Conservation (phyloP, 2,797 vertebrate genomes). For the Chelmon rostratus region DNA sequence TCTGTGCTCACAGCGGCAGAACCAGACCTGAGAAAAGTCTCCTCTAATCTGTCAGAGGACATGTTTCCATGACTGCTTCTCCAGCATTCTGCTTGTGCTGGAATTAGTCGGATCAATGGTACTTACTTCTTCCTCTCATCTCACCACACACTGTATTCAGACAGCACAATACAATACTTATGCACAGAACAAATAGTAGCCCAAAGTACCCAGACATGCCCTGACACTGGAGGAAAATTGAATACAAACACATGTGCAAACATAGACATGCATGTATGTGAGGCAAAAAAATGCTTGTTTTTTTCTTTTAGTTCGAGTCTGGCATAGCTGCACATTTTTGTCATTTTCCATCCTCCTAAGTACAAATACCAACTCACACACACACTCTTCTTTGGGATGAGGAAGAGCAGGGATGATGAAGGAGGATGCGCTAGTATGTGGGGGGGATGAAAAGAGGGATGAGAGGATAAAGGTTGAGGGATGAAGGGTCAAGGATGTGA, state of each 20-base stretch:
- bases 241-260: background rate
- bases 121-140: slow-evolving; percentile 28
- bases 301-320: background rate
- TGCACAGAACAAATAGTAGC: slow-evolving; percentile 10
- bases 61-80: slow-evolving; percentile 16
- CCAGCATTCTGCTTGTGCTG: slow-evolving; percentile 24
- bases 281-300: background rate
- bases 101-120: slow-evolving; percentile 47
- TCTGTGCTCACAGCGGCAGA: slow-evolving; percentile 15
- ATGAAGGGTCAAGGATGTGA: no score
- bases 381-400: no score
- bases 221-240: background rate
- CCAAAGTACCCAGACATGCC: background rate
- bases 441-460: no score
- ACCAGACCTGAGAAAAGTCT: slow-evolving; percentile 17
- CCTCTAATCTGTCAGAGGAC: slow-evolving; percentile 14
- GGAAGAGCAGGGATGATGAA: no score
- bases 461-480: no score
- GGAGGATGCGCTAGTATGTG: no score
- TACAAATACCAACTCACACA: slow-evolving; percentile 24
- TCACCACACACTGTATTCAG: background rate
- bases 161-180: background rate
- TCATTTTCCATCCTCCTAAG: slow-evolving; percentile 33
- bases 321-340: slow-evolving; percentile 2
- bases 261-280: no score